phyloP scores from a whole-genome alignment of 1,140 invertebrate genomes.

The Drosophila mayri region DNA sequence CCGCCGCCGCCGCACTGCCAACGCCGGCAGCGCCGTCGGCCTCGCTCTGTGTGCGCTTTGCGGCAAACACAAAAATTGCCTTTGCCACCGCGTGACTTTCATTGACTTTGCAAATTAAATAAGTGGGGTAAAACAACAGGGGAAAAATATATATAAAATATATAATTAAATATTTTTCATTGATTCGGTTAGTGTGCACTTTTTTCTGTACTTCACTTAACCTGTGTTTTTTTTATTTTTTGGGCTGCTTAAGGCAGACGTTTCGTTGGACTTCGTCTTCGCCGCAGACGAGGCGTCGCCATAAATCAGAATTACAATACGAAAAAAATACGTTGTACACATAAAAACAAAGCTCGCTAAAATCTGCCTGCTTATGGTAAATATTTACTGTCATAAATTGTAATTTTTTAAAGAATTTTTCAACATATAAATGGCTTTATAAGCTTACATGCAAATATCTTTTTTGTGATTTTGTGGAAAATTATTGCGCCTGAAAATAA shows the following conservation, averaged over 20 bases:
- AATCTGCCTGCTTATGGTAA: constrained; percentile 4
- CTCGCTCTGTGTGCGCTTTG: constrained; percentile 12
- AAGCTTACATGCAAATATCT: not conserved
- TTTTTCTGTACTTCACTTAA: constrained; percentile 14
- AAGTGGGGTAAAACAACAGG: not conserved
- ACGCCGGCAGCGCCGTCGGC: constrained; percentile 26
- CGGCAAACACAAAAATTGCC: constrained; percentile 65
- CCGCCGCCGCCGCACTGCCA: constrained; percentile 17
- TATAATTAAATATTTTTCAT: constrained; percentile 31
- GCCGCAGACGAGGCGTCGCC: constrained; percentile 66
- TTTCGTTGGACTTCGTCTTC: constrained; percentile 21
- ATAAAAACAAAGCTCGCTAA: constrained; percentile 7
- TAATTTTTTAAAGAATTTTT: not conserved
- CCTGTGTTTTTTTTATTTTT: constrained; percentile 8
- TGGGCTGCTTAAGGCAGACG: constrained; percentile 32
- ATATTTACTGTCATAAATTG: constrained; percentile 1
- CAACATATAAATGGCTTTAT: not conserved
- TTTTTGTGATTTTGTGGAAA: not conserved
- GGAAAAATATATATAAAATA: constrained; percentile 1
- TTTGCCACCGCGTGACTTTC: constrained; percentile 36
- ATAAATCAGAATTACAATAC: constrained; percentile 45
- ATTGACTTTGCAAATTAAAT: constrained; percentile 58
- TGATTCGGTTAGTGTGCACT: constrained; percentile 40
- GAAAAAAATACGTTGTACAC: constrained; percentile 36
- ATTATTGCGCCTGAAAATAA: no score